Evolutionary conservation across 2,888 invertebrate genomes (phyloP).

Genomic region (Andrena bucephala): DNA sequence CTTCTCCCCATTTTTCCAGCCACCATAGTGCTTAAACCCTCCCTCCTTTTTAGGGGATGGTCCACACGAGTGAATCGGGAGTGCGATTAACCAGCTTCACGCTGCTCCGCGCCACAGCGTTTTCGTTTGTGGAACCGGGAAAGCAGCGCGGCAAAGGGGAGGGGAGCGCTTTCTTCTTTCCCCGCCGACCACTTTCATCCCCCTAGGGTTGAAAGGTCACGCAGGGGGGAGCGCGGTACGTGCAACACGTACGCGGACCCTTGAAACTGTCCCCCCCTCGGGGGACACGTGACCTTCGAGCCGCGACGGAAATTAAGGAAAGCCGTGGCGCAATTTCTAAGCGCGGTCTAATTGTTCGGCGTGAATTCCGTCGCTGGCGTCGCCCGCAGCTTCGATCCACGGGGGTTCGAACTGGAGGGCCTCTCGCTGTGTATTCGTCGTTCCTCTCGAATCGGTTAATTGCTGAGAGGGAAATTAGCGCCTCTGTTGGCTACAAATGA

Average conservation of each 20-base stretch:
- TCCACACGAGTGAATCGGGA: conserved; percentile 48
- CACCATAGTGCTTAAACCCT: too few species aligned
- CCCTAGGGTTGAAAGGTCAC: conserved; percentile 63
- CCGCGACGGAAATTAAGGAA: conserved; percentile 47
- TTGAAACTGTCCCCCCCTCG: conserved; percentile 66
- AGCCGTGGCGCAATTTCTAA: conserved; percentile 44
- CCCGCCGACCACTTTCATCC: not conserved
- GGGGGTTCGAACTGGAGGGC: not conserved
- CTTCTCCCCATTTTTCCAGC: too few species aligned
- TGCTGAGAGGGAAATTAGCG: conserved; percentile 23
- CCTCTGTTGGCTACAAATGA: not conserved
- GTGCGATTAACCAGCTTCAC: conserved; percentile 76
- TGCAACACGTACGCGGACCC: conserved; percentile 67
- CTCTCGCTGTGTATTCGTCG: not conserved
- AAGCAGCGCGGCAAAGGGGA: not conserved
- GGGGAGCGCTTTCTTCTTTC: conserved; percentile 9
- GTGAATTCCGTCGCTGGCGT: conserved; percentile 27
- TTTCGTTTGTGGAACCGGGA: not conserved
- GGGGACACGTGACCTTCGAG: conserved; percentile 69
- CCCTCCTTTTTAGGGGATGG: not conserved
- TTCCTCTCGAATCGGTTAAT: conserved; percentile 22
- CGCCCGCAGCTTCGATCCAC: conserved; percentile 17
- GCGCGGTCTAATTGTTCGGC: conserved; percentile 46
- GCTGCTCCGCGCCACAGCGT: conserved; percentile 70
- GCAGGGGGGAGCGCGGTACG: conserved; percentile 19